Conservation (phyloP, 2,113 vertebrate genomes). For the Bufo gargarizans region DNA sequence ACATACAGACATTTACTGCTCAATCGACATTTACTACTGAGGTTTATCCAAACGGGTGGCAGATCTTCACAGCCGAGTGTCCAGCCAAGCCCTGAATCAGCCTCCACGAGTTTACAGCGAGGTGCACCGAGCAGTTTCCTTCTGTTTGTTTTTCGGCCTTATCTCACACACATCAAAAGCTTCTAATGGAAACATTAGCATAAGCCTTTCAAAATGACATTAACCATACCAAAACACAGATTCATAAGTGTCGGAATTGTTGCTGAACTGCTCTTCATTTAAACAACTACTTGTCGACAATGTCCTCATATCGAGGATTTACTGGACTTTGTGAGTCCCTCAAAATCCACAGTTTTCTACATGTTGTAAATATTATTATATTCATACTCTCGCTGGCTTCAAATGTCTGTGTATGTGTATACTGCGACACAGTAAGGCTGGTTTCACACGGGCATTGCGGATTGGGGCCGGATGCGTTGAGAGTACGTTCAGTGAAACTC, state of each 20-base stretch:
- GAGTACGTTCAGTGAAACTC: no score
- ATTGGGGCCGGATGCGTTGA: no score
- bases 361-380: neutral
- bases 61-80: neutral
- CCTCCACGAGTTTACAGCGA: neutral
- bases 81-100: conserved; percentile 9
- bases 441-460: no score
- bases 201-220: conserved; percentile 35
- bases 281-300: neutral
- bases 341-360: neutral
- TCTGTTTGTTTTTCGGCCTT: conserved; percentile 48
- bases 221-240: conserved; percentile 48
- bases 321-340: conserved; percentile 4
- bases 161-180: conserved; percentile 42
- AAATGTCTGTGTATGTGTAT: neutral
- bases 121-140: neutral
- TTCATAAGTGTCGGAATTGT: neutral
- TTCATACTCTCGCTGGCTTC: neutral
- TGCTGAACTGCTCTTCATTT: conserved; percentile 31
- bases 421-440: neutral
- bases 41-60: neutral
- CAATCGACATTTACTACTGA: neutral
- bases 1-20: conserved; percentile 5
- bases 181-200: conserved; percentile 54
- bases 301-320: conserved; percentile 1